A percentile compares a stretch with the other conserved stretches of the same genome.
phyloP scores from a whole-genome alignment of 2,888 invertebrate genomes.

The Chloroclystis v-ata region DNA sequence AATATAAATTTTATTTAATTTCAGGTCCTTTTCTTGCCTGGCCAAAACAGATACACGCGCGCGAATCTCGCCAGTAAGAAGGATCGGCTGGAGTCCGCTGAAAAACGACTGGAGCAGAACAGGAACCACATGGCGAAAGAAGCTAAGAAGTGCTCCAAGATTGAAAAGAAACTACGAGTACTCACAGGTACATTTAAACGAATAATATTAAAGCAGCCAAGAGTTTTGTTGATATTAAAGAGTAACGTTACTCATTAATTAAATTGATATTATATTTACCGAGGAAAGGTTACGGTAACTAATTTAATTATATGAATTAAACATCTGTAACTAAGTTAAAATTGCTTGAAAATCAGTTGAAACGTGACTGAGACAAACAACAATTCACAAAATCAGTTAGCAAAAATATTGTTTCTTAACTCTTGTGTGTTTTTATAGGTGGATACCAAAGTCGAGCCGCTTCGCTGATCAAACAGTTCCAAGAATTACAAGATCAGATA shows the following conservation, averaged over 20 bases:
- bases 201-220: background rate
- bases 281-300: too few species aligned
- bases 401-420: too few species aligned
- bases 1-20: constrained; percentile 11
- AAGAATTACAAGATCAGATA: constrained; percentile 91
- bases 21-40: constrained; percentile 91
- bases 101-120: constrained; percentile 94
- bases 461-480: constrained; percentile 90
- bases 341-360: too few species aligned
- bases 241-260: too few species aligned
- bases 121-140: constrained; percentile 97
- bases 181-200: constrained; percentile 81
- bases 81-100: constrained; percentile 94
- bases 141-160: constrained; percentile 97
- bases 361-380: too few species aligned
- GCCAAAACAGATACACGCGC: constrained; percentile 94
- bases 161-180: constrained; percentile 97
- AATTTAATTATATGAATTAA: too few species aligned
- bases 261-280: too few species aligned
- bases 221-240: too few species aligned
- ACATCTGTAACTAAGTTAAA: too few species aligned
- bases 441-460: constrained; percentile 82
- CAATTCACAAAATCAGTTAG: too few species aligned
- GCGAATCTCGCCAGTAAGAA: constrained; percentile 97
- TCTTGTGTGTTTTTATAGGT: constrained; percentile 36